Conservation (phyloP, 2,797 vertebrate genomes). For the Coendou prehensilis region DNA sequence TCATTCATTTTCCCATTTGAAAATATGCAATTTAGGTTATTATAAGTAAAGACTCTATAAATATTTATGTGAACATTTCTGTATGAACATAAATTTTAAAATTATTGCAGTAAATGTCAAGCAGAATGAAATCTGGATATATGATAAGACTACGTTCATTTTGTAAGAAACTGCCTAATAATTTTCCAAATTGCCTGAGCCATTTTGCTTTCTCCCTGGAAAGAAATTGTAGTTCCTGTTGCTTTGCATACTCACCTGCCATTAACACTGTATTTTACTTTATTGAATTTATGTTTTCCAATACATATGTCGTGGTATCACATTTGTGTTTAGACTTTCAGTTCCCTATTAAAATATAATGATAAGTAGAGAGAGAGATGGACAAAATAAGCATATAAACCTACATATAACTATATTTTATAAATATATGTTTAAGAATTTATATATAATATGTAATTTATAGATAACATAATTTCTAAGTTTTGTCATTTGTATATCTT, state of each 20-base stretch:
- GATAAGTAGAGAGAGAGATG: neutral
- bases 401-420: neutral
- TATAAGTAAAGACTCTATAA: neutral
- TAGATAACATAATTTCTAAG: neutral
- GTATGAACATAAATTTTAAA: neutral
- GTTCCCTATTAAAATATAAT: neutral
- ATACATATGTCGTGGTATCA: neutral
- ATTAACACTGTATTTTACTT: neutral
- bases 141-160: neutral
- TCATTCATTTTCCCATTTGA: neutral
- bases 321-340: neutral
- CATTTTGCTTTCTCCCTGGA: neutral
- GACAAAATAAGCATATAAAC: neutral
- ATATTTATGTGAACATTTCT: neutral
- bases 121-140: neutral
- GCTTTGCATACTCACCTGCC: neutral
- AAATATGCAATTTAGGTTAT: neutral
- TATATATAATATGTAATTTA: neutral
- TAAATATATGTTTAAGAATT: neutral
- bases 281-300: neutral
- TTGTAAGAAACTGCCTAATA: neutral
- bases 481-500: neutral
- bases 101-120: neutral
- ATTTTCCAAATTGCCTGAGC: neutral
- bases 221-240: neutral